Base-by-base conservation (phyloP, 1,140 invertebrate species). In the Mizuhopecten yessoensis region DNA sequence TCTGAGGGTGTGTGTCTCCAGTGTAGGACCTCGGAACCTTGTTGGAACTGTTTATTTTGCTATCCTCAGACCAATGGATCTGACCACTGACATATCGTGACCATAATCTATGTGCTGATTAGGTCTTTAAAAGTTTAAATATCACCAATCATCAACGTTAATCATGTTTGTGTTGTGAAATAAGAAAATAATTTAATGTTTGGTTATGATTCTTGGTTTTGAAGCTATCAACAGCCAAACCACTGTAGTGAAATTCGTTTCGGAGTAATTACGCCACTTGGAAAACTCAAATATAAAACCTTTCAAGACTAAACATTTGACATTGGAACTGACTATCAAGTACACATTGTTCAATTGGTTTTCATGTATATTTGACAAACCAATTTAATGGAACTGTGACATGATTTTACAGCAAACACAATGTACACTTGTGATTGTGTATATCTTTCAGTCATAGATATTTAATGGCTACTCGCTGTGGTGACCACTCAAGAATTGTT, bases 81-180 rank as follows among this genome's bases (percentile, higher is more conserved):
- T 75, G 57, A 75, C 57, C 42, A 45, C 9, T 45, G 42, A 45
- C 17, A 45, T 10, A 20, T 45, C 42, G 9, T 45, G 42, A 45
- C 42, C 57, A 75, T n/a, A 75, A n/a, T 29, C 57, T 75, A n/a
- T 75, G 57, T 75, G n/a, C 23, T 75, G 57, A 75, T 75, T 75
- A 29, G 57, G n/a, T n/a, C 57, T 7, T 75, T 75, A 75, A 45
- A 75, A 75, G 57, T 75, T 75, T n/a, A n/a, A n/a, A 5, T 75
- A 29, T 75, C 57, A 29, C 23, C 57, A 75, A 29, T 75, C 17
- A 75, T 75, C 23, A 9, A 75, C n/a, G 23, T 75, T 29, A 29
- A 75, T 75, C 57, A 75, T 75, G n/a, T 75, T 75, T 75, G 57
- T 75, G 57, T 29, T 29, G 5, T 29, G 57, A n/a, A 29, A 75